Conservation (phyloP, 2,113 vertebrate species). For the Stomatorhinus ivindoensis region DNA sequence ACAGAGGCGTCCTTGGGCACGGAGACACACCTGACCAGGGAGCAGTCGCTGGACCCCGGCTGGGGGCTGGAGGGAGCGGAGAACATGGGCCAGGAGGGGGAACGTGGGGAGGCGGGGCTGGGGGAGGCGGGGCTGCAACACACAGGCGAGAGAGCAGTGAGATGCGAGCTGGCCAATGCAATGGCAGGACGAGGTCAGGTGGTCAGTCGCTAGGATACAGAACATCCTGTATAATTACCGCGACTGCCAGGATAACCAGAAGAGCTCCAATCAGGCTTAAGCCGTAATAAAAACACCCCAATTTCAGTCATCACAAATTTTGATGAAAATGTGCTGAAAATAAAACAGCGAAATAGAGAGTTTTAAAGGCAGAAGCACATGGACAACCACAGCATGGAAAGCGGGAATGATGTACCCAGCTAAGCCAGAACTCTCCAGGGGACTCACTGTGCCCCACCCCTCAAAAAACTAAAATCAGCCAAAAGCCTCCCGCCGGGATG, state of each 20-base stretch:
- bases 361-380: not conserved
- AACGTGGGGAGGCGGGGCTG: constrained; percentile 89
- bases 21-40: constrained; percentile 80
- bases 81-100: constrained; percentile 96
- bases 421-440: not conserved
- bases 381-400: not conserved
- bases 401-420: not conserved
- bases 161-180: not conserved
- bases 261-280: not conserved
- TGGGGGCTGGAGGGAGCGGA: constrained; percentile 93
- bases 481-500: not conserved
- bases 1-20: not conserved
- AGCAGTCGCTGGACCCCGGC: constrained; percentile 88
- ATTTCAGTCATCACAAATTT: not conserved
- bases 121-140: constrained; percentile 77
- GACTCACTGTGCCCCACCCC: not conserved
- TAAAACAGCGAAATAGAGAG: not conserved
- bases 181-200: not conserved
- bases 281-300: not conserved
- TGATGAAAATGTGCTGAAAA: not conserved
- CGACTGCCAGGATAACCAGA: not conserved
- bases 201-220: not conserved
- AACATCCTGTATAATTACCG: not conserved
- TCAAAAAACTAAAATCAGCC: not conserved
- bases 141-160: constrained; percentile 32